Evolutionary conservation across 2,797 vertebrate species (phyloP).

Genomic region (Agapornis canus): DNA sequence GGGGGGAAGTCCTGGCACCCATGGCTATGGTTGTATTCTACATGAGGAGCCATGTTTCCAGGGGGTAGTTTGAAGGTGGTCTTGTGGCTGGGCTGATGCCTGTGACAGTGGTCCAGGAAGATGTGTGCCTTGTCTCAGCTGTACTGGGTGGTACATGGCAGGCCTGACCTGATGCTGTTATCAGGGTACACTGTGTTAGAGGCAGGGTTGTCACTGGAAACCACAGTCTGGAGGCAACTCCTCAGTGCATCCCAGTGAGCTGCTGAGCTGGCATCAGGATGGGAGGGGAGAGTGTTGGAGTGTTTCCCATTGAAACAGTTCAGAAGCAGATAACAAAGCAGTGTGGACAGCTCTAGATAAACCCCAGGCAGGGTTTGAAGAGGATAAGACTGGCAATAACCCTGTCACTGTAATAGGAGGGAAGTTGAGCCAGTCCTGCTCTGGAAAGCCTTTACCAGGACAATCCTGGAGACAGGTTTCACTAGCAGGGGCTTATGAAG

Average conservation of each 20-base stretch:
- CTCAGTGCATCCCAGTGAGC: fast-evolving
- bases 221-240: neutral
- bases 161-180: neutral
- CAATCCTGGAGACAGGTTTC: neutral
- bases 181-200: neutral
- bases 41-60: fast-evolving
- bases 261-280: fast-evolving
- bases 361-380: neutral
- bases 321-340: fast-evolving
- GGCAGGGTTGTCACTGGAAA: neutral
- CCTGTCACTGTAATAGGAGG: neutral
- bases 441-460: neutral
- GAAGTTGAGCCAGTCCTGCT: neutral
- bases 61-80: neutral
- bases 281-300: neutral
- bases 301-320: fast-evolving
- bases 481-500: neutral
- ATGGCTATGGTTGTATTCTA: neutral
- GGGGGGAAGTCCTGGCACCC: neutral
- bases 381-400: neutral
- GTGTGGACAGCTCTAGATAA: neutral
- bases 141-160: fast-evolving
- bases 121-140: neutral
- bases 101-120: fast-evolving
- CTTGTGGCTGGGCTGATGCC: neutral